Evolutionary conservation across 2,113 vertebrate genomes (phyloP), one percentile per base, ranked within the genome.

Genomic region (Oreochromis tanganicae): DNA sequence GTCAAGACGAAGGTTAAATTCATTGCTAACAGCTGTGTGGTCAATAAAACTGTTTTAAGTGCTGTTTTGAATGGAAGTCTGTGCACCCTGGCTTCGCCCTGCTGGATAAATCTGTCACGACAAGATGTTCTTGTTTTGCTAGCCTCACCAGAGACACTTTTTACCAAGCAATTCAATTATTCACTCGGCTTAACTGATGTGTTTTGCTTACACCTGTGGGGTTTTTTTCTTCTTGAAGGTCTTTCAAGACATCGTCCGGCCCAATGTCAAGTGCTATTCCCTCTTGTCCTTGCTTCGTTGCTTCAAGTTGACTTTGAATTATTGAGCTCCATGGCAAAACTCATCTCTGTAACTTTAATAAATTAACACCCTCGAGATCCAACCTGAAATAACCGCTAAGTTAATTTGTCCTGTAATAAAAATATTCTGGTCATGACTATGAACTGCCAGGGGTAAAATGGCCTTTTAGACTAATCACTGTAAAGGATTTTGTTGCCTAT

Each of bases 291-390:
- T 91, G 84, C 84, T 85, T 80, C 24, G 57, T 81, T 85, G 75
- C 88, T 92, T 90, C 46, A 87, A 88, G 78, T 90, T 89, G 85
- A 91, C 93, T 91, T 91, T 93, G 89, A 94, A 94, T 91, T 93
- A 93, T 92, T 94, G 86, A 94, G 85, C 87, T 91, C 56, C 12
- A 2, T 83, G 83, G 88, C 89, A 92, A 89, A 90, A 61, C 87
- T 93, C 88, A 92, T 93, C 92, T 92, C 66, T 83, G 84, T 91
- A 88, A 86, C 84, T 90, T 94, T 29, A 92, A 93, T 91, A 93
- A 93, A 94, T 92, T 4, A 93, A 83, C 78, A 87, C 89, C 85
- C 86, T 21, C 6, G 75, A 94, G 91, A 90, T 82, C 63, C 80
- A 87, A 92, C 90, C 90, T 90, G 92, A 89, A 95, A 91, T 90